Evolutionary conservation across 2,888 invertebrate genomes (phyloP), one percentile per base, ranked within the genome.

Genomic region (Papilio demoleus): DNA sequence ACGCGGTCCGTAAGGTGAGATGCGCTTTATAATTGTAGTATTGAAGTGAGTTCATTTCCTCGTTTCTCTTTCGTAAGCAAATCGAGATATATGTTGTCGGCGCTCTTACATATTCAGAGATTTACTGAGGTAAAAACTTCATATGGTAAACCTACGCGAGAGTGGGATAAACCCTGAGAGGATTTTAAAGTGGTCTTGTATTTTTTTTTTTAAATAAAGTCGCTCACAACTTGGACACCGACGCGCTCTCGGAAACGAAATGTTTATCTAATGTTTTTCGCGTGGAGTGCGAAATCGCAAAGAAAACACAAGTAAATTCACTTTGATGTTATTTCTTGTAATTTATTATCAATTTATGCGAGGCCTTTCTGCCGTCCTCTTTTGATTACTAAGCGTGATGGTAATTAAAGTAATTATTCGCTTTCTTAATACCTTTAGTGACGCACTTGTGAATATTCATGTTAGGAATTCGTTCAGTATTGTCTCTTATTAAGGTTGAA

Each of bases 301-400:
- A 77, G 77, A 79, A 80, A 79, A 79, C 71, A 74, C 74, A 78
- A 75, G 75, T 65, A 70, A 70, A 71, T 60, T 71, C 38, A 22
- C 77, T 78, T 80, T 81, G 78, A 77, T 75, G 73, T 77, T 68
- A 70, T 70, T 72, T 76, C 75, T 74, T 74, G 71, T 74, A 77
- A 80, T 76, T 79, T 75, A 76, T 70, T 74, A 71, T 71, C 71
- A 72, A 74, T 74, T 76, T 75, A 73, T 73, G 71, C 74, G 71
- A 70, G 27, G 19, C 53, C 17, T 38, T 11, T 17, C 12, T 12
- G 6, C 22, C 36, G 27, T 12, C 12, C 65, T 27, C 36, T 31
- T 65, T 27, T 58, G 40, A 65, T 65, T 65, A 65, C 22, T 58
- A 38, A 40, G 56, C 56, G 56, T 31, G 40, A 17, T 65, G 56